Percentiles rank a stretch among this genome's conserved stretches.
phyloP scores from a whole-genome alignment of 2,888 invertebrate species.

The Lycaena phlaeas region DNA sequence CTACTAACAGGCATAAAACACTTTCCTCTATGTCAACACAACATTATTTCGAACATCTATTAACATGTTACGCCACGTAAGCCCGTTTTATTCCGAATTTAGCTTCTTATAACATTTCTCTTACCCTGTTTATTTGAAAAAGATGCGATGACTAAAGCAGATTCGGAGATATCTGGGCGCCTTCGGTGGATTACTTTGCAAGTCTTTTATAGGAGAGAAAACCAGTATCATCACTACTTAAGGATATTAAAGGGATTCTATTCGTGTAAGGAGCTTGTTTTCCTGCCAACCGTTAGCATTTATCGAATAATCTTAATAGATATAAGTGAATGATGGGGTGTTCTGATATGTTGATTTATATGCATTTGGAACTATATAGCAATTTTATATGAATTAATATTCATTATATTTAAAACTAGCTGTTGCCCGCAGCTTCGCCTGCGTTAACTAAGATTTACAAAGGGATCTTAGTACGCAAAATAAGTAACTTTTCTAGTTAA shows the following conservation, averaged over 20 bases:
- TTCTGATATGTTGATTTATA: constrained; percentile 8
- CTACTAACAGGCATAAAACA: too few relatives aligned
- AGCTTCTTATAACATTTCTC: constrained; percentile 43
- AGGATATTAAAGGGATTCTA: constrained; percentile 70
- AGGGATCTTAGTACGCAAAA: too few relatives aligned
- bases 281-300: constrained; percentile 40
- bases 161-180: constrained; percentile 63
- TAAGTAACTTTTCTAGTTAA: too few relatives aligned
- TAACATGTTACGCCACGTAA: too few relatives aligned
- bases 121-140: constrained; percentile 67
- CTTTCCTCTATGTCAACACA: background rate
- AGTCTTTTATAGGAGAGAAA: constrained; percentile 62
- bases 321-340: constrained; percentile 29
- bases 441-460: too few relatives aligned
- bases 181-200: constrained; percentile 70
- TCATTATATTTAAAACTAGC: too few relatives aligned
- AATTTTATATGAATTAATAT: too few relatives aligned
- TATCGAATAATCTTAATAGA: constrained; percentile 51
- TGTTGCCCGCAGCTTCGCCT: too few relatives aligned
- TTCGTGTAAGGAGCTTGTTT: constrained; percentile 68
- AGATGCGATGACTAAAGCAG: constrained; percentile 70
- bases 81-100: too few relatives aligned
- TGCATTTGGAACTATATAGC: too few relatives aligned
- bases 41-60: too few relatives aligned
- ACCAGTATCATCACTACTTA: constrained; percentile 69